phyloP scores from a whole-genome alignment of 2,113 vertebrate genomes.

The Mobula hypostoma region DNA sequence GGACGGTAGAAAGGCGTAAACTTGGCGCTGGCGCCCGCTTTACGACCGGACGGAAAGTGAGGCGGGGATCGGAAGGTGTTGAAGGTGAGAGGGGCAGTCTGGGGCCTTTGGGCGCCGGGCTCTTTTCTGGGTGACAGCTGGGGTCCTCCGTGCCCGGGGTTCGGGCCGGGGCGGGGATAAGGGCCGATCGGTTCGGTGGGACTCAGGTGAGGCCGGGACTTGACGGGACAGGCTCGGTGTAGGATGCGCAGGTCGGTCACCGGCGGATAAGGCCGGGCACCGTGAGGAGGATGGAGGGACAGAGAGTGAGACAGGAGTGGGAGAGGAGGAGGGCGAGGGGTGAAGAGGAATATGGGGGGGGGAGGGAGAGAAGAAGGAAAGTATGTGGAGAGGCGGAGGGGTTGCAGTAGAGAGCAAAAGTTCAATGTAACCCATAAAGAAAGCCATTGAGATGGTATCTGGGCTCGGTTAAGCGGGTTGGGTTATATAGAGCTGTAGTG shows the following conservation, averaged over 20 bases:
- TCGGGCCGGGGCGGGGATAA: constrained; percentile 37
- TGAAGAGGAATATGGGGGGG: not conserved
- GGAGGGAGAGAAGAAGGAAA: no score
- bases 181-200: constrained; percentile 10
- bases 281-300: constrained; percentile 49
- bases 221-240: no score
- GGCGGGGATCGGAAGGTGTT: not conserved
- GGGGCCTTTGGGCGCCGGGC: not conserved
- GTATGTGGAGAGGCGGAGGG: no score
- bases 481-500: not conserved
- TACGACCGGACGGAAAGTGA: not conserved
- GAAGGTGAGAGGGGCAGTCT: not conserved
- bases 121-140: no score
- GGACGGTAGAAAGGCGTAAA: not conserved
- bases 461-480: not conserved
- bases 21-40: not conserved
- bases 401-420: no score
- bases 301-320: constrained; percentile 51
- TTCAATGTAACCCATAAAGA: not conserved
- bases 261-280: not conserved
- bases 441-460: not conserved
- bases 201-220: no score
- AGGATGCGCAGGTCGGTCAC: constrained; percentile 40
- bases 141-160: constrained; percentile 38
- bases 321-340: constrained; percentile 21